phyloP scores from a whole-genome alignment of 2,797 vertebrate genomes.

The Tokudaia tokunoshimensis region DNA sequence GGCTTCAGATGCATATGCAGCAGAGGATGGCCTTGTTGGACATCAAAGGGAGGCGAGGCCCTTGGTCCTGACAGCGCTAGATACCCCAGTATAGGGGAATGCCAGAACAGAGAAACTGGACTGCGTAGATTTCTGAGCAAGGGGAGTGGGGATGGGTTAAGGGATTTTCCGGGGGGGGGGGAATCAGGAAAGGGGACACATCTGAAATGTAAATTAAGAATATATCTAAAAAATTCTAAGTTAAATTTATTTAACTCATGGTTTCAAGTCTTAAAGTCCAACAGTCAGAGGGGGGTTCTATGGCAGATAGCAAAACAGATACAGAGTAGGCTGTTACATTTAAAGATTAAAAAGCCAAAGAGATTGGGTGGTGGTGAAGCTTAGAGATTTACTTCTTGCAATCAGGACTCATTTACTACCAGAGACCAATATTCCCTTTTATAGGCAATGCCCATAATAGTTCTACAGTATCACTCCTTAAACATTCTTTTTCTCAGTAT shows the following conservation, averaged over 20 bases:
- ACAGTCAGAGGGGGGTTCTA: fast-evolving
- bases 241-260: neutral
- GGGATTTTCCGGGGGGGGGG: too few relatives aligned
- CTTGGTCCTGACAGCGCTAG: too few relatives aligned
- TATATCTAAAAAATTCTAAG: neutral
- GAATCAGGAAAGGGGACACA: too few relatives aligned
- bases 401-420: neutral
- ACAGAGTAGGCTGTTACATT: neutral
- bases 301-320: neutral
- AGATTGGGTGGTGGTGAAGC: too few relatives aligned
- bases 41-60: too few relatives aligned
- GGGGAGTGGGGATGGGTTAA: too few relatives aligned
- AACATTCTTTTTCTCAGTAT: neutral
- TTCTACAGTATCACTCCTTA: neutral
- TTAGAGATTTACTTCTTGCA: neutral
- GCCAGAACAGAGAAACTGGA: too few relatives aligned
- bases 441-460: neutral
- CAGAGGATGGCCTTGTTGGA: too few relatives aligned
- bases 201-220: too few relatives aligned
- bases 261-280: neutral
- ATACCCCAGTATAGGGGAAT: too few relatives aligned
- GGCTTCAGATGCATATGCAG: too few relatives aligned
- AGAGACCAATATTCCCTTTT: neutral
- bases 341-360: neutral
- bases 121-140: too few relatives aligned